Percentiles rank a stretch among this genome's conserved stretches.
phyloP scores from a whole-genome alignment of 2,888 invertebrate species.

The Rhagium mordax region DNA sequence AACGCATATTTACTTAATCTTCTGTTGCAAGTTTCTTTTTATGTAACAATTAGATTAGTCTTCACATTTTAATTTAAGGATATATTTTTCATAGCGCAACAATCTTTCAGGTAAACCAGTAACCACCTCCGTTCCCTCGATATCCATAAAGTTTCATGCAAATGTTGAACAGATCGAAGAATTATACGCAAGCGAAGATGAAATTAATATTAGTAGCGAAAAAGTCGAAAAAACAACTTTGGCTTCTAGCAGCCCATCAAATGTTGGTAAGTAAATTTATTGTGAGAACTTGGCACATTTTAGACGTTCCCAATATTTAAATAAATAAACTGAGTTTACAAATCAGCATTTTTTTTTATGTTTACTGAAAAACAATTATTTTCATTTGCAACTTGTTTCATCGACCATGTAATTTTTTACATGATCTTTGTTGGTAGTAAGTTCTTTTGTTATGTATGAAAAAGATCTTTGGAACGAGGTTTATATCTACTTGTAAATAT shows the following conservation, averaged over 20 bases:
- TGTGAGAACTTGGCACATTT: no score
- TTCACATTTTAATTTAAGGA: not conserved
- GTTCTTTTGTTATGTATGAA: no score
- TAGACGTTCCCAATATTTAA: no score
- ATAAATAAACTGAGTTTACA: no score
- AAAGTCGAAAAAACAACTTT: slow-evolving; percentile 40
- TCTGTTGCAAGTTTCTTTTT: not conserved
- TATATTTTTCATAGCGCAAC: not conserved
- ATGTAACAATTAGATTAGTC: not conserved
- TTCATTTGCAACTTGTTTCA: no score
- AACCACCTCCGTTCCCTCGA: slow-evolving; percentile 69
- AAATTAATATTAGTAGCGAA: slow-evolving; percentile 54
- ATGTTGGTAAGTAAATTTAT: slow-evolving; percentile 45
- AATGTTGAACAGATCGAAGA: slow-evolving; percentile 84
- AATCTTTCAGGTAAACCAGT: slow-evolving; percentile 65
- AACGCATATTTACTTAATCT: no score
- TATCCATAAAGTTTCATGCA: slow-evolving; percentile 83
- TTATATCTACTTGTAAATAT: no score
- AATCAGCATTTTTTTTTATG: no score
- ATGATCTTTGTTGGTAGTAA: no score
- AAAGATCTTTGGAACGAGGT: no score
- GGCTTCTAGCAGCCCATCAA: slow-evolving; percentile 39
- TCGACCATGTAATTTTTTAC: no score
- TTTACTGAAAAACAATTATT: no score
- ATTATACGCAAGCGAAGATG: slow-evolving; percentile 76